Evolutionary conservation across 2,797 vertebrate genomes (phyloP).

Genomic region (Todus mexicanus): DNA sequence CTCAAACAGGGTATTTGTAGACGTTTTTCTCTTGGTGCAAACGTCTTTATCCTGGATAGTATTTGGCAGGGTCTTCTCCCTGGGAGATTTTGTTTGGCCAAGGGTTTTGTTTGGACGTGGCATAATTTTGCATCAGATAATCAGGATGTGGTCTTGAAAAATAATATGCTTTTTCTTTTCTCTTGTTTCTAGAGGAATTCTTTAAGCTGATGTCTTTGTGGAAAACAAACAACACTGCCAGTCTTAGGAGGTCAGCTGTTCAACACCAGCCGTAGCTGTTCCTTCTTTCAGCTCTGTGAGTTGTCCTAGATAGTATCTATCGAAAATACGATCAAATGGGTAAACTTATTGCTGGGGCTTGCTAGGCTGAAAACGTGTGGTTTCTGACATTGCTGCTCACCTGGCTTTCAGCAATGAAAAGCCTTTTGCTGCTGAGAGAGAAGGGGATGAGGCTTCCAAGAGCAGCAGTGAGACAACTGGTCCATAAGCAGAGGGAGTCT

Average conservation of each 20-base stretch:
- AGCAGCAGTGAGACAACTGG: too few species aligned
- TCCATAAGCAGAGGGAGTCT: not conserved
- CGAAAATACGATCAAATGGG: not conserved
- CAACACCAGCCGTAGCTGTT: not conserved
- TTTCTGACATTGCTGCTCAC: not conserved
- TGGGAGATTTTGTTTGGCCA: not conserved
- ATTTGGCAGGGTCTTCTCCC: not conserved
- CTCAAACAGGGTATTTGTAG: not conserved
- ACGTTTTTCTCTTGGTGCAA: not conserved
- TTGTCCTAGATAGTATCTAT: rapidly evolving
- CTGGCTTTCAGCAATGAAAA: not conserved
- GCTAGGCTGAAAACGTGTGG: not conserved
- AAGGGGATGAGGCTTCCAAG: not conserved
- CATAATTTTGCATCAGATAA: not conserved
- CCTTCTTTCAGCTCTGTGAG: not conserved
- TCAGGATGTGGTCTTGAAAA: not conserved
- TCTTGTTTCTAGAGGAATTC: not conserved
- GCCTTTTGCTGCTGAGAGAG: not conserved
- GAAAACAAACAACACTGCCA: not conserved
- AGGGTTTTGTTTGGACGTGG: not conserved
- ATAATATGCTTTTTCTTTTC: not conserved
- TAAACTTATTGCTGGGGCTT: not conserved
- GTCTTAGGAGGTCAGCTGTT: not conserved
- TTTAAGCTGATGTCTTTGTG: not conserved
- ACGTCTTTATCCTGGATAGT: not conserved